phyloP scores from a whole-genome alignment of 2,797 vertebrate species.

The Tapera naevia region DNA sequence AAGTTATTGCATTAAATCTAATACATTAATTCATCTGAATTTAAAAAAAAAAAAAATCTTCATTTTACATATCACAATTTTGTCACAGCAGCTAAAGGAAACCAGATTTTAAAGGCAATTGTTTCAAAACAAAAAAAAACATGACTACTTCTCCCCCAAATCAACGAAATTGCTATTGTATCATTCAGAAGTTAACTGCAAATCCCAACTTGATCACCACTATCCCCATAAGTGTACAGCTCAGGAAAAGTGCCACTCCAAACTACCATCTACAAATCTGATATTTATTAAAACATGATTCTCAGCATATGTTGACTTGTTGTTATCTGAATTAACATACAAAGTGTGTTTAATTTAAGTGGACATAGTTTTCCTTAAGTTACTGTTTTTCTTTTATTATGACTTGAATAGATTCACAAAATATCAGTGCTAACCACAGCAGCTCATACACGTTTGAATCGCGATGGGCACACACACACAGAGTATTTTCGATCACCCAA shows the following conservation, averaged over 20 bases:
- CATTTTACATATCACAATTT: not conserved
- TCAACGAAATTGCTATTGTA: not conserved
- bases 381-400: not conserved
- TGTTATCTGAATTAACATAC: not conserved
- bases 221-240: not conserved
- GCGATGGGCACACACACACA: not conserved
- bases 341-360: not conserved
- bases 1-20: conserved; percentile 13
- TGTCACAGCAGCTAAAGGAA: not conserved
- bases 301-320: not conserved
- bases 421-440: not conserved
- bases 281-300: not conserved
- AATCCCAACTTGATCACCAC: not conserved
- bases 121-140: not conserved
- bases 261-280: not conserved
- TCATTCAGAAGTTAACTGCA: not conserved
- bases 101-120: not conserved
- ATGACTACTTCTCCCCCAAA: not conserved
- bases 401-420: not conserved
- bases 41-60: not conserved
- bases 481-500: not conserved
- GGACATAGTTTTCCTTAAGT: not conserved
- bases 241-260: not conserved
- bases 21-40: not conserved
- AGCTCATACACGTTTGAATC: not conserved